Conservation (phyloP, 2,888 invertebrate genomes). For the Tridacna gigas region DNA sequence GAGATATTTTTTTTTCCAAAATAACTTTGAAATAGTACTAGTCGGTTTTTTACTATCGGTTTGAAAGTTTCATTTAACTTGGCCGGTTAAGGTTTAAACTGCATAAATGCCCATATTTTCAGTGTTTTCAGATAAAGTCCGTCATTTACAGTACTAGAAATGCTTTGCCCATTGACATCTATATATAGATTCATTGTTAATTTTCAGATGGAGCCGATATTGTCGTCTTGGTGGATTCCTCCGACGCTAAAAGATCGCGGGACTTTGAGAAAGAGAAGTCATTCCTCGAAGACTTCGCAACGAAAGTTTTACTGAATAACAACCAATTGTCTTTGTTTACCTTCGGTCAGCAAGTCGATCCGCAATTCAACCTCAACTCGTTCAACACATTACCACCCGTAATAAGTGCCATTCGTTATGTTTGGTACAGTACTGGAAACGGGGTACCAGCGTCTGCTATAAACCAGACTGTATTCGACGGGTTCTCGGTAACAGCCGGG, state of each 20-base stretch:
- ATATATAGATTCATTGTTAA: too few relatives aligned
- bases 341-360: conserved; percentile 30
- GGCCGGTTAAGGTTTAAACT: too few relatives aligned
- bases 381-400: conserved; percentile 4
- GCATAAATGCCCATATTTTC: too few relatives aligned
- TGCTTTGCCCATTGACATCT: too few relatives aligned
- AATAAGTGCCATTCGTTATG: conserved; percentile 3
- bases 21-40: too few relatives aligned
- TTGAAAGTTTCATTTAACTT: too few relatives aligned
- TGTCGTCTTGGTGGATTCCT: conserved; percentile 44
- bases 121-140: too few relatives aligned
- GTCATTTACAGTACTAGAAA: too few relatives aligned
- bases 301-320: neutral
- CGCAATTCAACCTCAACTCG: conserved; percentile 31
- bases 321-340: conserved; percentile 29
- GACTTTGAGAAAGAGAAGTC: conserved; percentile 32
- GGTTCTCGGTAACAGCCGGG: conserved; percentile 19
- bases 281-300: conserved; percentile 21
- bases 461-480: conserved; percentile 22
- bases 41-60: too few relatives aligned
- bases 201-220: conserved; percentile 22
- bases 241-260: conserved; percentile 25
- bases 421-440: conserved; percentile 40
- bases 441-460: conserved; percentile 27
- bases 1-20: too few relatives aligned